Base-by-base conservation (phyloP, 2,797 vertebrate genomes). In the Sciurus carolinensis region DNA sequence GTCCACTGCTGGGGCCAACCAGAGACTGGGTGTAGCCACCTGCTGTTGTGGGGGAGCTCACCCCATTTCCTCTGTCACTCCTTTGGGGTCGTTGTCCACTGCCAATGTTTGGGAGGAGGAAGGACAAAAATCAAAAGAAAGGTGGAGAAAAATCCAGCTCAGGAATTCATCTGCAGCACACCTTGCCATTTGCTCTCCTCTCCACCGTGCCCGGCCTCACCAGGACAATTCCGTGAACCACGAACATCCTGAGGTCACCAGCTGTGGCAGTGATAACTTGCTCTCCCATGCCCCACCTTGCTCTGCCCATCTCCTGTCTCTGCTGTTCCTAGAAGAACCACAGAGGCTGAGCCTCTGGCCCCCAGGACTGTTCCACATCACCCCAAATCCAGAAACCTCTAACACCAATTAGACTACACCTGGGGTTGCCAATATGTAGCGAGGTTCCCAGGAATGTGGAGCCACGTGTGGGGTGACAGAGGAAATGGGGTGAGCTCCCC, bases 41-140 rank as follows among this genome's bases (percentile, higher is more conserved):
- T 36, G 36, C 36, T 36, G 36, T 36, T 36, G 36, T 36, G 2
- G 36, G 36, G 36, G 36, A 36, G 36, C 36, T 36, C 36, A 36
- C 36, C 36, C 36, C 36, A 36, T 36, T 36, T 36, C 36, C 36
- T 36, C 36, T 36, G 36, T 36, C 36, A 36, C 36, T 36, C 36
- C 36, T 36, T 36, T 3, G 36, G 36, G 36, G 36, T 36, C 36
- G 3, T 36, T 36, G 36, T 36, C 36, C 97, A 97, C 98, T 98
- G 98, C 97, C 98, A 98, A 36, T 36, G 36, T 36, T 36, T 36
- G 36, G 36, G 36, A 36, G 36, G 36, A 36, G 36, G 36, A 36
- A 36, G 36, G 36, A 36, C 36, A 36, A 36, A 36, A 36, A 36
- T 36, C 36, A 36, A 36, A 36, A 36, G 36, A 36, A 36, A 36